Conservation (phyloP, 2,888 invertebrate species). For the Callimorpha dominula region DNA sequence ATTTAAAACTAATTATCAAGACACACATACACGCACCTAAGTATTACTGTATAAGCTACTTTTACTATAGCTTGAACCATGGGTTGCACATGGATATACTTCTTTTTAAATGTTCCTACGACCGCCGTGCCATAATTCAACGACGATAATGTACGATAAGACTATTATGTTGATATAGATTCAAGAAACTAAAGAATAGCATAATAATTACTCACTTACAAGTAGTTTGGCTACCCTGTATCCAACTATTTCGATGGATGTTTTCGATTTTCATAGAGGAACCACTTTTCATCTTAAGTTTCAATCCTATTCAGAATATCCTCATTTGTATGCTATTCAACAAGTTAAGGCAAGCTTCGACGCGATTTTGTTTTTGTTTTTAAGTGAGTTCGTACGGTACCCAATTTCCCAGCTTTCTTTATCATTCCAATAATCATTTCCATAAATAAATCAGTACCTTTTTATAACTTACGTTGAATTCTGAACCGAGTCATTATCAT, state of each 20-base stretch:
- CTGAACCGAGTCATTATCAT: not conserved
- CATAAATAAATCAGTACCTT: conserved; percentile 13
- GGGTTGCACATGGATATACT: no score
- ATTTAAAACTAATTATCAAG: no score
- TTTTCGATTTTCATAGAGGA: not conserved
- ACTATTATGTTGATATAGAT: not conserved
- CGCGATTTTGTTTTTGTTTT: conserved; percentile 13
- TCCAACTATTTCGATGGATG: not conserved
- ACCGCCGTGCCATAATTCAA: no score
- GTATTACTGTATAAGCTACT: no score
- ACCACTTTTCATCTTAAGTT: conserved; percentile 14
- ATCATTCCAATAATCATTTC: conserved; percentile 7
- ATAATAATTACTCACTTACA: not conserved
- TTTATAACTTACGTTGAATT: conserved; percentile 7
- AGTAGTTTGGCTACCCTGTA: not conserved
- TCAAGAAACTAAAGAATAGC: not conserved
- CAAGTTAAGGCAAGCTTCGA: conserved; percentile 8
- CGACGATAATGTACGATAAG: no score
- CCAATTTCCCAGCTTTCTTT: conserved; percentile 15
- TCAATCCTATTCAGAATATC: conserved; percentile 7
- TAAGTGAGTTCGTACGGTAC: conserved; percentile 13
- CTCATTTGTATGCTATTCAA: conserved; percentile 14
- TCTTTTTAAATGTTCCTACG: no score
- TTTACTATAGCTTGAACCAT: no score
- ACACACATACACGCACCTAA: no score